Conservation (phyloP, 2,797 vertebrate species). For the Champsocephalus gunnari region DNA sequence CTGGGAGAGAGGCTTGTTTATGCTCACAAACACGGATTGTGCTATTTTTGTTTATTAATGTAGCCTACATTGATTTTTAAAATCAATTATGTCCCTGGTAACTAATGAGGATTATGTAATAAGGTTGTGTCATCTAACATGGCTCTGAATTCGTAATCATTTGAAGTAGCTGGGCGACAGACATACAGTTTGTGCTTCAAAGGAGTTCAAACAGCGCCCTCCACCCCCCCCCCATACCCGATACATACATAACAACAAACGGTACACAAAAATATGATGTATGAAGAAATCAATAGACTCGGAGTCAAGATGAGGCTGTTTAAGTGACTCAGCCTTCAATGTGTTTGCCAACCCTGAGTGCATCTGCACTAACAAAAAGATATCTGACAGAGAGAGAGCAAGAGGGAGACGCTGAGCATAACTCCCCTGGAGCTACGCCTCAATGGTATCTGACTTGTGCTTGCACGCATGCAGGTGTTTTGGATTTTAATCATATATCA, state of each 20-base stretch:
- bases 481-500: slow-evolving; percentile 49
- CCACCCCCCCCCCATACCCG: background rate
- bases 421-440: slow-evolving; percentile 64
- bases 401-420: slow-evolving; percentile 50
- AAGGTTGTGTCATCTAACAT: slow-evolving; percentile 40
- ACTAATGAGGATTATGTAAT: slow-evolving; percentile 50
- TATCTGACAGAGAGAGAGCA: slow-evolving; percentile 58
- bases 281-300: slow-evolving; percentile 67
- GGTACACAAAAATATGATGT: slow-evolving; percentile 53
- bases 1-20: slow-evolving; percentile 54
- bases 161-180: slow-evolving; percentile 34
- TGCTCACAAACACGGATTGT: slow-evolving; percentile 52
- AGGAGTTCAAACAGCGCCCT: slow-evolving; percentile 34
- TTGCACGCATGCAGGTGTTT: slow-evolving; percentile 56
- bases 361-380: slow-evolving; percentile 70
- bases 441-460: slow-evolving; percentile 63
- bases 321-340: slow-evolving; percentile 71
- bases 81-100: slow-evolving; percentile 27
- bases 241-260: slow-evolving; percentile 49
- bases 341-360: slow-evolving; percentile 69
- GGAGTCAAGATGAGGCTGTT: slow-evolving; percentile 71
- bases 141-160: slow-evolving; percentile 29
- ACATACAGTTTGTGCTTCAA: slow-evolving; percentile 6
- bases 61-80: slow-evolving; percentile 51
- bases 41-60: slow-evolving; percentile 58